Evolutionary conservation across 1,140 invertebrate genomes (phyloP).

Genomic region (Aphis gossypii): DNA sequence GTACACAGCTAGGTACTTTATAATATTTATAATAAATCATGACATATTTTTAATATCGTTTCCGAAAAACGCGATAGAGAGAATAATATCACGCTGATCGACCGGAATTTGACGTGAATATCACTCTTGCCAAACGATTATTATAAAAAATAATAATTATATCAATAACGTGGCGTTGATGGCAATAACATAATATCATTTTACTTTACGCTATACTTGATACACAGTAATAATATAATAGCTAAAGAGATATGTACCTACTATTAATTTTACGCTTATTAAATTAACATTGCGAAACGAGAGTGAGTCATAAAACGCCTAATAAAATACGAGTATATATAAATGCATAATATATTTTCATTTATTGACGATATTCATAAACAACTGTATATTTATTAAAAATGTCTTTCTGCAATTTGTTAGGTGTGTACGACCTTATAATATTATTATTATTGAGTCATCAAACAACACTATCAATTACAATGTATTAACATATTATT

Average conservation of each 20-base stretch:
- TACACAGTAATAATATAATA: background rate
- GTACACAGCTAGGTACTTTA: background rate
- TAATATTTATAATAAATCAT: background rate
- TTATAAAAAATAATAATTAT: background rate
- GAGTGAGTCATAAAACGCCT: background rate
- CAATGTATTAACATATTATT: background rate
- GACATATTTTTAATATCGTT: background rate
- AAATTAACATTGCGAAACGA: background rate
- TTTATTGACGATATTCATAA: background rate
- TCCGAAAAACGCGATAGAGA: background rate
- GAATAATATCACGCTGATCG: background rate
- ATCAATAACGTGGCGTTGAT: background rate
- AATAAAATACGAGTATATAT: too few relatives aligned
- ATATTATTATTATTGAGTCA: background rate
- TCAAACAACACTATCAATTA: conserved; percentile 36
- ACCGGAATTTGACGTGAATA: background rate
- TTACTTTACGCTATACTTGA: background rate
- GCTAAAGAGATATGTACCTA: background rate
- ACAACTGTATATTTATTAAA: background rate
- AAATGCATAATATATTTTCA: background rate
- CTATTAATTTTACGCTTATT: conserved; percentile 11
- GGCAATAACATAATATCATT: background rate
- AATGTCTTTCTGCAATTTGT: background rate
- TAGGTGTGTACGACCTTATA: background rate
- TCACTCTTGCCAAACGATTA: background rate